phyloP scores from a whole-genome alignment of 2,797 vertebrate genomes.

The Garrulus glandarius region DNA sequence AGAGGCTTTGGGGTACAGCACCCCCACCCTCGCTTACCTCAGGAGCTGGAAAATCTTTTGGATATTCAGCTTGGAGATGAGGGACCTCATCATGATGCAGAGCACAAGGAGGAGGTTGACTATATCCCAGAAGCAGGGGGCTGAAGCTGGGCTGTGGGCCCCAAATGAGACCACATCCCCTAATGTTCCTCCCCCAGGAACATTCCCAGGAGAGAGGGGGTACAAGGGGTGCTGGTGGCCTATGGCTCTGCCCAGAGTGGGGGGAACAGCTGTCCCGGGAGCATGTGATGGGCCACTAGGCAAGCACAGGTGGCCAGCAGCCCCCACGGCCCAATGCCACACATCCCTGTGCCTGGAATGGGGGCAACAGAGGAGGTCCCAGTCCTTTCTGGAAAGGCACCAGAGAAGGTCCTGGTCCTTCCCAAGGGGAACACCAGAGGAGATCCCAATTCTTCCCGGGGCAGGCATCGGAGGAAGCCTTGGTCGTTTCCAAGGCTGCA shows the following conservation, averaged over 20 bases:
- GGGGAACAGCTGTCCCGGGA: not conserved
- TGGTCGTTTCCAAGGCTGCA: not conserved
- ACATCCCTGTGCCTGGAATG: not conserved
- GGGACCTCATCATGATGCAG: not conserved
- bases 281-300: not conserved
- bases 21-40: not conserved
- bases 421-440: not conserved
- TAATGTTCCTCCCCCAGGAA: not conserved
- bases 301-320: not conserved
- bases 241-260: not conserved
- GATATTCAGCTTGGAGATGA: not conserved
- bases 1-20: not conserved
- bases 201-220: not conserved
- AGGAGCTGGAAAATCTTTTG: constrained; percentile 5
- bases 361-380: not conserved
- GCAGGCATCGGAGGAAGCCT: too few species aligned
- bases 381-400: not conserved
- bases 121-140: not conserved
- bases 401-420: not conserved
- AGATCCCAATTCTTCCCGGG: not conserved
- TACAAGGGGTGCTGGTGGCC: not conserved
- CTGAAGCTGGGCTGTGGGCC: not conserved
- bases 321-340: not conserved
- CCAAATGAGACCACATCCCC: not conserved
- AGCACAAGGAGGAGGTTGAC: constrained; percentile 40